Base-by-base conservation (phyloP, 2,797 vertebrate species). In the Salarias fasciatus region DNA sequence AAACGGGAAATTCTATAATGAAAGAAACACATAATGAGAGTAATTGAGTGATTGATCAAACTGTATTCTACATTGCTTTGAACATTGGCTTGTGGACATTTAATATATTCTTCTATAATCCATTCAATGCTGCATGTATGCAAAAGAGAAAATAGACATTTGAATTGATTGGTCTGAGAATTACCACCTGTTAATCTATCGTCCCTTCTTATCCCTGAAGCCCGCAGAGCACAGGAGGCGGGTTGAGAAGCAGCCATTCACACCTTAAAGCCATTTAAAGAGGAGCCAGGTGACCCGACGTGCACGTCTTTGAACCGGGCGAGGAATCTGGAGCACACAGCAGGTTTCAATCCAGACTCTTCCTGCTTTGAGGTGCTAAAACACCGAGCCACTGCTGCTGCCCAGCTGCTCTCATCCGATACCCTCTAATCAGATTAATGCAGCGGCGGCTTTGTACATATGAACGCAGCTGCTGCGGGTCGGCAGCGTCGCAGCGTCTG, bases 401-500 rank as follows among this genome's bases (percentile, higher is more conserved):
- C 15, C 2, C 14, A 24, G 10, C 18, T 24, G 8, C 24, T 10
- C 10, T 42, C 8, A 57, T n/a, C 28, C 15, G 13, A 0, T 44
- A 5, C 11, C 31, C 7, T 13, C 60, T 36, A 14, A 44, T 54
- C 14, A 48, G 49, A 55, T 41, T 35, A 56, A 53, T 33, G 18
- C 51, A 45, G 41, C 13, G 36, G 48, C n/a, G 33, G 28, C 42
- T 18, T 11, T 37, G 4, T 6, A 24, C 38, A 48, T 10, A n/a
- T 46, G 55, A 60, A 44, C 53, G 57, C 64, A 52, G 61, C 57
- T 76, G 56, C 41, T 11, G 11, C 30, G 12, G 12, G 66, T 38
- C 50, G 50, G 4, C 18, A 5, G 7, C 0, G 30, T 6, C 2
- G 36, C 9, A 11, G 6, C 12, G 11, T 40, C 12, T 14, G 8